These are phyloP conservation scores for Pomatostomus ruficeps DNA, from an alignment of 2,113 vertebrate species.

Conservation along the genomic window DNA sequence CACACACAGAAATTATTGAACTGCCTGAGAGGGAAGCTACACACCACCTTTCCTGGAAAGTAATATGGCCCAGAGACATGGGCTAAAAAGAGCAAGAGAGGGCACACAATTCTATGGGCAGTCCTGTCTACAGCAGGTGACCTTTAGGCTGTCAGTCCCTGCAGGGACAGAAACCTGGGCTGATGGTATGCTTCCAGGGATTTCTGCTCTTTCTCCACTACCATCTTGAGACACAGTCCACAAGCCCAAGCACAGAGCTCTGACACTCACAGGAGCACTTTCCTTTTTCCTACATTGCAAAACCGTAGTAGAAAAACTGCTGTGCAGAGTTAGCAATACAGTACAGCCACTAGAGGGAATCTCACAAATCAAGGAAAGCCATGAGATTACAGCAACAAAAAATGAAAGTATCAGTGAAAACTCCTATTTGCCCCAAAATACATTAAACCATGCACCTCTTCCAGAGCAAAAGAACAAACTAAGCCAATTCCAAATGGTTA, in stretches of 20 bases:
- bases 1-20: not conserved
- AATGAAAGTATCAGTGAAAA: not conserved
- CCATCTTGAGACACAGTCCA: not conserved
- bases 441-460: not conserved
- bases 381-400: not conserved
- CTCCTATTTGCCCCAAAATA: not conserved
- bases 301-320: not conserved
- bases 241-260: accelerated
- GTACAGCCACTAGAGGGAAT: not conserved
- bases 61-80: not conserved
- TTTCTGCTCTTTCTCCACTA: not conserved
- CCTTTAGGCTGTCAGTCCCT: not conserved
- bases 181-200: not conserved
- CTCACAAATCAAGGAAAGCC: not conserved
- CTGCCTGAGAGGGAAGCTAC: not conserved
- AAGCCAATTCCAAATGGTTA: constrained; percentile 19
- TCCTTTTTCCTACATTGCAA: not conserved
- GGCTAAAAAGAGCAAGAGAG: not conserved
- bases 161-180: not conserved
- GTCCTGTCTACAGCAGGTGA: not conserved
- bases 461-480: not conserved
- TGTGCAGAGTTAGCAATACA: not conserved
- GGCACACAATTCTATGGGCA: not conserved
- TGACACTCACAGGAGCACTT: not conserved
- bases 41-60: not conserved